Evolutionary conservation across 2,113 vertebrate genomes (phyloP).

Genomic region (Diadophis punctatus): DNA sequence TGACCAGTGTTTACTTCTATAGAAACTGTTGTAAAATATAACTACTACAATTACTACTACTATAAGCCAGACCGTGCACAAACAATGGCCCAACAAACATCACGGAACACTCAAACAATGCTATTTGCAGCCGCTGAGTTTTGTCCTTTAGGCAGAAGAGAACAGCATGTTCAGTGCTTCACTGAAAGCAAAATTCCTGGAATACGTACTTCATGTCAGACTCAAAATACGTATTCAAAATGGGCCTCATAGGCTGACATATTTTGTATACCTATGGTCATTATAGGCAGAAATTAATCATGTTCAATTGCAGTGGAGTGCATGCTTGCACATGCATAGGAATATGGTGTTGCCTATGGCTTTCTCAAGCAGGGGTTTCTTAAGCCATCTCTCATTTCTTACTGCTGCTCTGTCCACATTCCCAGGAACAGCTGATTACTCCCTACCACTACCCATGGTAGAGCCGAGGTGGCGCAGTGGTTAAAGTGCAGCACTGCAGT

Average conservation of each 20-base stretch:
- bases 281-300: background rate
- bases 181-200: background rate
- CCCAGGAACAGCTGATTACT: background rate
- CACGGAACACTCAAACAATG: background rate
- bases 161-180: background rate
- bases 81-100: background rate
- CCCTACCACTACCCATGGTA: background rate
- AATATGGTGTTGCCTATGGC: background rate
- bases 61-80: background rate
- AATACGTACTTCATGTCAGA: background rate
- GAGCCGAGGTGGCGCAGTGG: too few species aligned
- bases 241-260: background rate
- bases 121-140: background rate
- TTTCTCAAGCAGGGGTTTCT: background rate
- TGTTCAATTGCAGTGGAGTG: too few species aligned
- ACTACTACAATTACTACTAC: background rate
- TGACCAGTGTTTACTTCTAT: background rate
- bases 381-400: background rate
- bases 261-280: background rate
- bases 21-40: background rate
- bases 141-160: background rate
- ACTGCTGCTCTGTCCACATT: background rate
- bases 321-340: too few species aligned
- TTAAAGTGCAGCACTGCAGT: too few species aligned
- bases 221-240: background rate